Evolutionary conservation across 2,797 vertebrate genomes (phyloP).

Genomic region (Pangasius sanitwongsei): DNA sequence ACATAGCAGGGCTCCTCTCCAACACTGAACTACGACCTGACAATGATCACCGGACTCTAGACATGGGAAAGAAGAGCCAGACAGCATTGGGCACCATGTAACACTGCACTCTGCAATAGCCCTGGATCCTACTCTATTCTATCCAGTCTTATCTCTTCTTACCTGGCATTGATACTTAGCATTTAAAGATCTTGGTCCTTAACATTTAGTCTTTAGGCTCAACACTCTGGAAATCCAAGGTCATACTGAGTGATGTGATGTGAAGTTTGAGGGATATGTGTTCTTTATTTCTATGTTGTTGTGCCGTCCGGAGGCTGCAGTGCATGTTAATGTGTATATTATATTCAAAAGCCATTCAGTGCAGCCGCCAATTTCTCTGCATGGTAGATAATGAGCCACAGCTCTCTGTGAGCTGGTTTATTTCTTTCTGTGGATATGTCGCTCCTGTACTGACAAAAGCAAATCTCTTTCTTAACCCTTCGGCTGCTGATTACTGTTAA

Average conservation of each 20-base stretch:
- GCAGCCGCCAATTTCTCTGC: constrained; percentile 52
- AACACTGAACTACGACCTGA: constrained; percentile 51
- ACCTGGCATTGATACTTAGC: constrained; percentile 41
- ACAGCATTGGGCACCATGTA: constrained; percentile 36
- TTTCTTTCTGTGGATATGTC: constrained; percentile 35
- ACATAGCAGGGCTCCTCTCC: constrained; percentile 54
- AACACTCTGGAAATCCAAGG: constrained; percentile 27
- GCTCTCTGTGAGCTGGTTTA: constrained; percentile 41
- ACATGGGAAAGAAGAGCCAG: constrained; percentile 40
- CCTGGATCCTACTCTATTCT: constrained; percentile 22
- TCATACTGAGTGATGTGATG: constrained; percentile 28
- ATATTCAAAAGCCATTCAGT: constrained; percentile 59
- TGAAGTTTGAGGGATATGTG: constrained; percentile 34
- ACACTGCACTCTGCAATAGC: constrained; percentile 17
- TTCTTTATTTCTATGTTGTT: constrained; percentile 38
- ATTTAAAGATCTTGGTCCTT: constrained; percentile 47
- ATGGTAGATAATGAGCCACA: constrained; percentile 52
- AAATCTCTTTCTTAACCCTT: constrained; percentile 35
- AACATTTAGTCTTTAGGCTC: constrained; percentile 42
- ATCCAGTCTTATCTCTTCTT: constrained; percentile 34
- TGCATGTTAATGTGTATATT: constrained; percentile 60
- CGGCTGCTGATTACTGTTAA: constrained; percentile 38
- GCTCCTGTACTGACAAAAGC: constrained; percentile 27
- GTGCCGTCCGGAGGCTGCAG: constrained; percentile 48
- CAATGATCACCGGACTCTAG: constrained; percentile 30